These are phyloP conservation scores for Brachylomia viminalis DNA, from an alignment of 2,888 invertebrate species.

Conservation along the genomic window DNA sequence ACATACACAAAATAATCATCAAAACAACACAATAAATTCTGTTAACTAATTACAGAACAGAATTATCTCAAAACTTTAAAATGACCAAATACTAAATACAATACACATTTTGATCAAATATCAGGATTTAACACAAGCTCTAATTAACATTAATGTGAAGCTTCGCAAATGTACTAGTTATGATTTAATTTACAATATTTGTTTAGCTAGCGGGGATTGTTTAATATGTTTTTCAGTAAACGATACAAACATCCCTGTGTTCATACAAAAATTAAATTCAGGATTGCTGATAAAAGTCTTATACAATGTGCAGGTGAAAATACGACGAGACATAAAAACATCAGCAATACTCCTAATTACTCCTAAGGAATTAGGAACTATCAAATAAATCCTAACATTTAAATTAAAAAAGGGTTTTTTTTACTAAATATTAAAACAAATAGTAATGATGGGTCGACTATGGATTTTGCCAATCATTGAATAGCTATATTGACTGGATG, in stretches of 20 bases:
- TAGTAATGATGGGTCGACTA: no score
- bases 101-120: slow-evolving; percentile 5
- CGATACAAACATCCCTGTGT: neutral
- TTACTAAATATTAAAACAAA: no score
- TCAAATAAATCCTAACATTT: no score
- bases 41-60: neutral
- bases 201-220: neutral
- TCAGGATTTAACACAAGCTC: slow-evolving; percentile 14
- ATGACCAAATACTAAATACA: slow-evolving; percentile 19
- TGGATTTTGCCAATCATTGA: no score
- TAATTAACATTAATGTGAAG: slow-evolving; percentile 36
- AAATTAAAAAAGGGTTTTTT: no score
- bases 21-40: neutral
- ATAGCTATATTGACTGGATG: neutral
- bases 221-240: slow-evolving; percentile 7
- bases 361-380: no score
- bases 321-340: no score
- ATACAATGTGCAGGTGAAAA: no score
- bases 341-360: no score
- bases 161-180: slow-evolving; percentile 16
- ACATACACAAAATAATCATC: neutral
- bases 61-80: slow-evolving; percentile 4
- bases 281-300: neutral
- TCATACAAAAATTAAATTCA: neutral
- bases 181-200: slow-evolving; percentile 2